Evolutionary conservation across 2,888 invertebrate genomes (phyloP), one percentile per base, ranked within the genome.

Genomic region (Tenthredo distinguenda): DNA sequence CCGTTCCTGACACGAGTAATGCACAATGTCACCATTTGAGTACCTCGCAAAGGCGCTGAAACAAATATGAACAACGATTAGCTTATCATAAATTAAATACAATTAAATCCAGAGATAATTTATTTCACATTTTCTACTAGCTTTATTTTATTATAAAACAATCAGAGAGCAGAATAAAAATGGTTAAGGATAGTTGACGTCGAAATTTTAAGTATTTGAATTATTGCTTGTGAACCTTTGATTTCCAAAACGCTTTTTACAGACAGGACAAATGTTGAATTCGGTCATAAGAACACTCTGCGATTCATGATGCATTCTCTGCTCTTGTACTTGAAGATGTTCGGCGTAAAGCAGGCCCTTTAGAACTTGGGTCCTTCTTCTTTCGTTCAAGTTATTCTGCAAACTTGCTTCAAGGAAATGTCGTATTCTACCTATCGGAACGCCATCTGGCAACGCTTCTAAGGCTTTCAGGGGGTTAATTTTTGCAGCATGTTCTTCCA

Each of bases 161-260:
- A 62, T 26, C 12, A 26, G 10, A 10, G 10, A 62, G 26, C 21
- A 4, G 10, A 9, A 21, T 21, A 3, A 47, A 31, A 26, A 47
- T 26, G 21, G 74, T 40, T 21, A 1, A 3, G 10, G 74, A 77
- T 47, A 77, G 7, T 31, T 50, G 6, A 55, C 10, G 1, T n/a
- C 2, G 50, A 31, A 26, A 34, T 76, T 7, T 84, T 5, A 76
- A 18, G 68, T 65, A 79, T 71, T 62, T 76, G 31, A 37, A 62
- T 85, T 15, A 74, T 74, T 84, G 26, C 84, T 21, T 76, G 86
- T 86, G 88, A 91, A 97, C 97, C 97, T 98, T 94, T 98, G 97
- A 93, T 98, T 98, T 26, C 97, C 97, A 93, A 99, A 99, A 85
- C 98, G 95, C 92, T 99, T 99, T 92, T 97, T 98, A 93, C 99